These are phyloP conservation scores for Ophiothrix spiculata DNA, from an alignment of 35 echinoderm and acorn worm species.

Conservation along the genomic window DNA sequence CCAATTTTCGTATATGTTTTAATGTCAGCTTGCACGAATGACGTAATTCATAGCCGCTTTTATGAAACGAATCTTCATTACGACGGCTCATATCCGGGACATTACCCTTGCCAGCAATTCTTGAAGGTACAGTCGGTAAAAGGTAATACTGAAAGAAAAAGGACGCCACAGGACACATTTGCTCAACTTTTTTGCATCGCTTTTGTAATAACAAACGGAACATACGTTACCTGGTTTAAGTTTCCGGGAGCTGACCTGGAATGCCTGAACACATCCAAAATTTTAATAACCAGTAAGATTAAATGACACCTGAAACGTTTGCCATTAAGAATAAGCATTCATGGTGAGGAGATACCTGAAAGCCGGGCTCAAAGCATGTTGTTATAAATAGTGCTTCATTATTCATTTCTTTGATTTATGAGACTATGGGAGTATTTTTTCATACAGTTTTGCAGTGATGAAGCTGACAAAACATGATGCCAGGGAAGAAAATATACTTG, in stretches of 20 bases:
- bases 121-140: neutral
- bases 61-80: neutral
- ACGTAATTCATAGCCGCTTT: neutral
- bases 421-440: neutral
- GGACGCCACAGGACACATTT: too few relatives aligned
- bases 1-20: neutral
- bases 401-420: neutral
- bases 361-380: too few relatives aligned
- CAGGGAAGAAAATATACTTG: too few relatives aligned
- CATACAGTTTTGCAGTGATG: neutral
- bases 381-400: neutral
- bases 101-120: neutral
- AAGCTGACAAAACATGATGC: neutral
- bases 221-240: too few relatives aligned
- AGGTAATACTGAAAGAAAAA: neutral
- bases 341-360: neutral
- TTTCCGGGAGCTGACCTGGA: neutral
- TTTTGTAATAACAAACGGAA: too few relatives aligned
- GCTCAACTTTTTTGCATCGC: too few relatives aligned
- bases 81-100: neutral
- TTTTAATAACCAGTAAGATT: neutral
- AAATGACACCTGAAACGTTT: conserved; percentile 6
- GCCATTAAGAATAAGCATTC: neutral
- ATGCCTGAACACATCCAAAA: conserved; percentile 1
- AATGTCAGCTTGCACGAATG: neutral